Conservation (phyloP, 1,140 invertebrate genomes). For the Drosophila pseudoobscura region DNA sequence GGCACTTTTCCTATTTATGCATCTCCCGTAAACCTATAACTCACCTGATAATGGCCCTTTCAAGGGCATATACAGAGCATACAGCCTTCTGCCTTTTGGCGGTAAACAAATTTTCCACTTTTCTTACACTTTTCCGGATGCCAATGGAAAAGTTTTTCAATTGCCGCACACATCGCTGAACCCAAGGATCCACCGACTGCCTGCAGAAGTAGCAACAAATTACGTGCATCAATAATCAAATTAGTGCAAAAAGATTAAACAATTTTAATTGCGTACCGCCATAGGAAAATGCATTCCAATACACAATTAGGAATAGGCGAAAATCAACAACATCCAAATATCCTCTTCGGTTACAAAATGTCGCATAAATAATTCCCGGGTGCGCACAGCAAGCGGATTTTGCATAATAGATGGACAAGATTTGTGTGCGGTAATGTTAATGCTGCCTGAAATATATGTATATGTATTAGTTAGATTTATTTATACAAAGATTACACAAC, state of each 20-base stretch:
- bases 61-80: neutral
- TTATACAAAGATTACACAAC: conserved; percentile 11
- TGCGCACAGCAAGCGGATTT: conserved; percentile 32
- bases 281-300: conserved; percentile 2
- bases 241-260: conserved; percentile 45
- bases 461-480: conserved; percentile 15
- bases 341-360: conserved; percentile 13
- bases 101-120: neutral
- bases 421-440: conserved; percentile 40
- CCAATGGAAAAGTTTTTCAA: conserved; percentile 40
- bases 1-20: too few relatives aligned
- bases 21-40: too few relatives aligned
- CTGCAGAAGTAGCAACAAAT: conserved; percentile 13
- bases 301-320: conserved; percentile 19
- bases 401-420: conserved; percentile 46
- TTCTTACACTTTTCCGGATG: conserved; percentile 1
- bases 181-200: too few relatives aligned
- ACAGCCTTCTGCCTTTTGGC: neutral
- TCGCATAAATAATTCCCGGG: conserved; percentile 48
- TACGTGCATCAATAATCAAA: conserved; percentile 50
- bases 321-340: conserved; percentile 19
- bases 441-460: conserved; percentile 50
- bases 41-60: too few relatives aligned
- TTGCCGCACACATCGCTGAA: conserved; percentile 8
- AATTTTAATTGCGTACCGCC: conserved; percentile 44